These are phyloP conservation scores for Seison nebaliae DNA, from an alignment of 1,140 invertebrate species.

Conservation along the genomic window DNA sequence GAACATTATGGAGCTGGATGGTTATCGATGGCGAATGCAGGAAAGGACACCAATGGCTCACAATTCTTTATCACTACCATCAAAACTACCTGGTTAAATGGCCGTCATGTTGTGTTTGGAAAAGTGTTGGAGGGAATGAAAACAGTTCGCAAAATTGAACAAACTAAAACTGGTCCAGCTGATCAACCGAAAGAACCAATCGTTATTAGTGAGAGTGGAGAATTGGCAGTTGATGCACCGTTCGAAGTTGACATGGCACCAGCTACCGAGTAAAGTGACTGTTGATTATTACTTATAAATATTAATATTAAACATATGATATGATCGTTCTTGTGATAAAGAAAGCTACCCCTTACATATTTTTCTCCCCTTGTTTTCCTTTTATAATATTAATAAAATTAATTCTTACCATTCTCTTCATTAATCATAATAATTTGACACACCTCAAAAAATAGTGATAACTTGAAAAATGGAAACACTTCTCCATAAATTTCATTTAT, in stretches of 20 bases:
- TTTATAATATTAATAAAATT: no score
- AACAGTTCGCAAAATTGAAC: slow-evolving; percentile 17
- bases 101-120: slow-evolving; percentile 74
- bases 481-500: no score
- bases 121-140: slow-evolving; percentile 36
- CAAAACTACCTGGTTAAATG: slow-evolving; percentile 71
- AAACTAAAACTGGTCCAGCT: slow-evolving; percentile 37
- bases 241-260: slow-evolving; percentile 29
- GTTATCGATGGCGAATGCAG: slow-evolving; percentile 47
- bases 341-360: no score
- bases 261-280: no score
- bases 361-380: no score
- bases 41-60: slow-evolving; percentile 23
- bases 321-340: no score
- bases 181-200: slow-evolving; percentile 42
- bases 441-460: no score
- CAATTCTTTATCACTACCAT: slow-evolving; percentile 26
- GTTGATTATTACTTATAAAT: no score
- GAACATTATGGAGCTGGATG: slow-evolving; percentile 61
- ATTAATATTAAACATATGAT: no score
- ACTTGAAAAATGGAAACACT: no score
- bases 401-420: no score
- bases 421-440: no score
- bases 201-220: slow-evolving; percentile 42
- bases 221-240: slow-evolving; percentile 41